These are phyloP conservation scores for Tauraco erythrolophus DNA, from an alignment of 2,113 vertebrate species.

Conservation along the genomic window DNA sequence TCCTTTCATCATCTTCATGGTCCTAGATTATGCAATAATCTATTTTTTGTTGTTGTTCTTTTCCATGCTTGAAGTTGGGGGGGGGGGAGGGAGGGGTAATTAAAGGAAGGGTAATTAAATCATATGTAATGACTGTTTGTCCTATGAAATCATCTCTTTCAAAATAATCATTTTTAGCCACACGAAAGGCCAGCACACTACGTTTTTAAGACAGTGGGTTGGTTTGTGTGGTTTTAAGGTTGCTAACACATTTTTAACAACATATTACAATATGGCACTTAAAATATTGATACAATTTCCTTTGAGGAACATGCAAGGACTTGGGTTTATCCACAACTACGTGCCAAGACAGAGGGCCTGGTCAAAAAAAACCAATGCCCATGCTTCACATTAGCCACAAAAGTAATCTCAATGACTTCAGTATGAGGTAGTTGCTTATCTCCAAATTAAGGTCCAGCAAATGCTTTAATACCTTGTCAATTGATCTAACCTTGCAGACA, in stretches of 20 bases:
- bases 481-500: neutral
- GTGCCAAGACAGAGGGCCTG: neutral
- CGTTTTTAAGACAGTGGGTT: neutral
- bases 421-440: neutral
- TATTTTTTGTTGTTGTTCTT: neutral
- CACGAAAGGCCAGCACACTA: neutral
- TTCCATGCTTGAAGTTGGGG: neutral
- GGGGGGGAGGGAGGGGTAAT: too few species aligned
- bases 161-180: neutral
- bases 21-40: rapidly evolving
- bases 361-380: neutral
- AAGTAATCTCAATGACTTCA: neutral
- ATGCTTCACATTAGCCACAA: neutral
- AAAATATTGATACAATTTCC: neutral
- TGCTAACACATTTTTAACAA: neutral
- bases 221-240: neutral
- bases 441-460: neutral
- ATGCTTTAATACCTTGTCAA: neutral
- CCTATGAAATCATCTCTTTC: neutral
- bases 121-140: neutral
- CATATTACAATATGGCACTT: neutral
- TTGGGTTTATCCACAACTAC: neutral
- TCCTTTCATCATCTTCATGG: neutral
- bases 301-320: neutral
- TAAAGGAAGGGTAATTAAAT: neutral